phyloP scores from a whole-genome alignment of 2,888 invertebrate genomes.

The Erebia epiphron region DNA sequence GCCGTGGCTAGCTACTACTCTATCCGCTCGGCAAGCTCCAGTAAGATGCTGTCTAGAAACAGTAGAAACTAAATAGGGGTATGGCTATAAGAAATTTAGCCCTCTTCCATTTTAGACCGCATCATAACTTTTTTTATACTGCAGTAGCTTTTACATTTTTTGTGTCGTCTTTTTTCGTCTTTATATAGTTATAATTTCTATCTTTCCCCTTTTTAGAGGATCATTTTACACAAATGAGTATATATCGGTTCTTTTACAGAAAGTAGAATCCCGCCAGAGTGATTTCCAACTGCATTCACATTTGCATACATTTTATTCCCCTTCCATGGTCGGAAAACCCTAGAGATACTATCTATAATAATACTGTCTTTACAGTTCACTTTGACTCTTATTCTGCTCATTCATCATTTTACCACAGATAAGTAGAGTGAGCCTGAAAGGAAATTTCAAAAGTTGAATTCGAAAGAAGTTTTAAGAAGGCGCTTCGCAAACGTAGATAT shows the following conservation, averaged over 20 bases:
- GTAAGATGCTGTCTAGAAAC: too few species aligned
- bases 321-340: slow-evolving; percentile 24
- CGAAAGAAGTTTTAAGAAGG: neutral
- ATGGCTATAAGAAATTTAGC: too few species aligned
- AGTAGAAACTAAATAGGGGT: too few species aligned
- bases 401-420: neutral
- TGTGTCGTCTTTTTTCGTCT: too few species aligned
- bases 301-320: slow-evolving; percentile 37
- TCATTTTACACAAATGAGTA: slow-evolving; percentile 12
- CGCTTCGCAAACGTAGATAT: neutral
- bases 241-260: slow-evolving; percentile 8
- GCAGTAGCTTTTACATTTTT: too few species aligned
- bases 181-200: too few species aligned
- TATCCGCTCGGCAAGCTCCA: too few species aligned
- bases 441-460: neutral
- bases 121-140: too few species aligned
- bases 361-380: neutral
- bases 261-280: slow-evolving; percentile 27
- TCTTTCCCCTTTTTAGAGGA: neutral
- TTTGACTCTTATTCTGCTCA: slow-evolving; percentile 11
- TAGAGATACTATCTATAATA: slow-evolving; percentile 18
- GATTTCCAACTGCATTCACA: slow-evolving; percentile 30
- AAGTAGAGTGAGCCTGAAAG: neutral
- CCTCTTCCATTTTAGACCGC: too few species aligned
- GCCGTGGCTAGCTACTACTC: too few species aligned